These are phyloP conservation scores for Rhodinocichla rosea DNA, from an alignment of 2,113 vertebrate species.

Conservation along the genomic window DNA sequence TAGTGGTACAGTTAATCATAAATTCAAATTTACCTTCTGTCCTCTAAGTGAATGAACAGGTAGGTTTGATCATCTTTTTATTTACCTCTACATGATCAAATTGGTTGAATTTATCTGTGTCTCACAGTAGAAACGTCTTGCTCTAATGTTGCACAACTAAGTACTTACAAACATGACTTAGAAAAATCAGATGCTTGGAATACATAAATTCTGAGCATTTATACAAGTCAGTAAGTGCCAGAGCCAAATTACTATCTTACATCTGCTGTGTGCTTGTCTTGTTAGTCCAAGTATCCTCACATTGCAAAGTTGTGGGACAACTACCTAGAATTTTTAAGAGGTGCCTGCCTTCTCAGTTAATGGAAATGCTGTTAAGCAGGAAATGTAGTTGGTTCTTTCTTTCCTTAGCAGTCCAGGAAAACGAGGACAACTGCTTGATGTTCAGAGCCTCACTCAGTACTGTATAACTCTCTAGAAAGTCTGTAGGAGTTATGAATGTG, in stretches of 20 bases:
- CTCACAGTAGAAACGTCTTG: background rate
- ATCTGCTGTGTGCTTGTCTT: background rate
- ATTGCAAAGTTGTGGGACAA: background rate
- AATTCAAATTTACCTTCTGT: background rate
- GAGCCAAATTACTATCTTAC: background rate
- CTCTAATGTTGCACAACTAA: background rate
- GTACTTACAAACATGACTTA: background rate
- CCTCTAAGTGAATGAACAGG: background rate
- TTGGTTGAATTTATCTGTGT: background rate
- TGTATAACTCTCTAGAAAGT: background rate
- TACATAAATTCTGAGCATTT: background rate
- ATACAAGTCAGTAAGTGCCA: background rate
- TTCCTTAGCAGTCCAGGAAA: background rate
- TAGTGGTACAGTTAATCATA: background rate
- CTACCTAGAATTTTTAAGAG: background rate
- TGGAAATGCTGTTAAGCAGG: background rate
- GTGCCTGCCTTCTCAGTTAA: background rate
- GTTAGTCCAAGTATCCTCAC: background rate
- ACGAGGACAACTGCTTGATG: background rate
- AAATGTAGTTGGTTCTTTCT: background rate
- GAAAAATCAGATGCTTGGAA: background rate
- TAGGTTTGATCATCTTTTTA: background rate
- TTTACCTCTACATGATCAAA: background rate
- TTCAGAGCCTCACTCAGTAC: background rate
- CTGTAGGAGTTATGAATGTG: conserved; percentile 6